Conservation (phyloP, 1,140 invertebrate species). For the Orius laevigatus region DNA sequence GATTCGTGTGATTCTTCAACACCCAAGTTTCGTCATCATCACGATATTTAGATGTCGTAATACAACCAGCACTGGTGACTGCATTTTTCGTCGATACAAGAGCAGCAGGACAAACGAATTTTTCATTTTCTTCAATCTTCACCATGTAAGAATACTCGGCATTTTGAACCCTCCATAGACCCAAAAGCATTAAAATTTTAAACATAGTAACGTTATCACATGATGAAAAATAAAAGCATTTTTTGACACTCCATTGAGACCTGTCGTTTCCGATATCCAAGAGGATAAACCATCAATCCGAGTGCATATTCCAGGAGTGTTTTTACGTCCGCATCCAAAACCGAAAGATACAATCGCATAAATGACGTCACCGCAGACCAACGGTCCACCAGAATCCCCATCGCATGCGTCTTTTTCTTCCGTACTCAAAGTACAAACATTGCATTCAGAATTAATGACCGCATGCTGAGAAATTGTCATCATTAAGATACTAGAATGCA, state of each 20-base stretch:
- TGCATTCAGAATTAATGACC: not conserved
- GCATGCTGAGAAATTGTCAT: not conserved
- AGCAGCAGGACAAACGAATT: too few species aligned
- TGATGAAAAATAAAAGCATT: slow-evolving; percentile 1
- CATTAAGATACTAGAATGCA: not conserved
- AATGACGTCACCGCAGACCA: not conserved
- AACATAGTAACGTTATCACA: too few species aligned
- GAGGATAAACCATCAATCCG: not conserved
- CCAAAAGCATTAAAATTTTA: too few species aligned
- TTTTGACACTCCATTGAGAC: not conserved
- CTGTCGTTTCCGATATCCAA: not conserved
- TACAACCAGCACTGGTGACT: too few species aligned
- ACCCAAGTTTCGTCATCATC: too few species aligned
- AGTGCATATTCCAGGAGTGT: not conserved
- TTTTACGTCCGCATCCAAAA: not conserved
- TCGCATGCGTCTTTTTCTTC: too few species aligned
- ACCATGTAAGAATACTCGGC: too few species aligned
- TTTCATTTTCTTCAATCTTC: too few species aligned
- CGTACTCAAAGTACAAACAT: not conserved
- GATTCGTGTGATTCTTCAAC: too few species aligned
- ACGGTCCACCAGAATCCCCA: not conserved
- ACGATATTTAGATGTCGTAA: too few species aligned
- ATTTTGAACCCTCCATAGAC: too few species aligned
- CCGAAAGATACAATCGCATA: not conserved
- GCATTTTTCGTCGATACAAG: too few species aligned